Conservation (phyloP, 1,140 invertebrate genomes). For the Papilio xuthus region DNA sequence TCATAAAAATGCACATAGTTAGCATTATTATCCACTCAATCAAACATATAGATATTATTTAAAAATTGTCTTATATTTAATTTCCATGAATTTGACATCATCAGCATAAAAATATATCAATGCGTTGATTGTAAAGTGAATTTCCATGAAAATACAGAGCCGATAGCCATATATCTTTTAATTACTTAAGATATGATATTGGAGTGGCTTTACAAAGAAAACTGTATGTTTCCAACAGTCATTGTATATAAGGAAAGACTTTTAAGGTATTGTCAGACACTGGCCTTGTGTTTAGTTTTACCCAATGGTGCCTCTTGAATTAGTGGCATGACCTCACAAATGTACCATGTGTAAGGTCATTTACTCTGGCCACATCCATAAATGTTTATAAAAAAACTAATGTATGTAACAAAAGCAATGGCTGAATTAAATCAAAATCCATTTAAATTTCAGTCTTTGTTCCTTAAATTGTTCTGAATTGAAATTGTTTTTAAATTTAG, state of each 20-base stretch:
- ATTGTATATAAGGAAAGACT: slow-evolving; percentile 25
- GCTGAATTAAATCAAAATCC: not conserved
- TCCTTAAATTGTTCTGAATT: not conserved
- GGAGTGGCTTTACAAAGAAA: slow-evolving; percentile 19
- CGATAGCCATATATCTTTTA: slow-evolving; percentile 35
- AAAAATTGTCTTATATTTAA: not conserved
- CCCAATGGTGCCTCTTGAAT: slow-evolving; percentile 36
- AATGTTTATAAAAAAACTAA: not conserved
- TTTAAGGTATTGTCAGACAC: not conserved
- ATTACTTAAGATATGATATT: slow-evolving; percentile 37
- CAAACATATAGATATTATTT: not conserved
- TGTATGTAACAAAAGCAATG: not conserved
- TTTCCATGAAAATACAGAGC: slow-evolving; percentile 33
- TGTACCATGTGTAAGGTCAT: slow-evolving; percentile 31
- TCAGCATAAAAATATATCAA: slow-evolving; percentile 27
- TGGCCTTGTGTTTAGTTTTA: slow-evolving; percentile 26
- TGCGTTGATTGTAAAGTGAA: slow-evolving; percentile 15
- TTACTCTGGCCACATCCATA: not conserved
- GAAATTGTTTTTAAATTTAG: not conserved
- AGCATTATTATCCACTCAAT: not conserved
- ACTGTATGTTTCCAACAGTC: slow-evolving; percentile 22
- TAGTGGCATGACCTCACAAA: slow-evolving; percentile 36
- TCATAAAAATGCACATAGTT: not conserved
- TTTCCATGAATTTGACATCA: slow-evolving; percentile 31
- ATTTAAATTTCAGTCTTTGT: not conserved